These are phyloP conservation scores for Caenorhabditis wallacei DNA, from an alignment of 2,888 invertebrate species.

Conservation along the genomic window DNA sequence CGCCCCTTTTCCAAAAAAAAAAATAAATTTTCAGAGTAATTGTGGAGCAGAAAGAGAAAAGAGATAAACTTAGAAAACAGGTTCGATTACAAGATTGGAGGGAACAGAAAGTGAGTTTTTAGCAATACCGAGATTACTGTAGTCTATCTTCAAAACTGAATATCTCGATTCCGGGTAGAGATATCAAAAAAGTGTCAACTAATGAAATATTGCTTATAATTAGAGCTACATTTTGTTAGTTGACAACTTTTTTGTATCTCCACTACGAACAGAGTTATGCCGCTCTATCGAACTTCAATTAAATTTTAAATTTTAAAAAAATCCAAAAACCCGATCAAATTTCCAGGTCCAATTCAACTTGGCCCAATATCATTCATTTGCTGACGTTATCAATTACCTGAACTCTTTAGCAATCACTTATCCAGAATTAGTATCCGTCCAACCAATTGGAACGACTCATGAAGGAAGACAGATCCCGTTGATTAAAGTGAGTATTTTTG, in stretches of 20 bases:
- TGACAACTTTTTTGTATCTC: no score
- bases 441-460: conserved; percentile 83
- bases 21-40: conserved; percentile 75
- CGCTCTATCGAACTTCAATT: no score
- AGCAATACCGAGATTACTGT: no score
- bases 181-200: no score
- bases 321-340: no score
- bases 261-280: no score
- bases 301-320: no score
- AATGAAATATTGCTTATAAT: no score
- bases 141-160: conserved; percentile 3
- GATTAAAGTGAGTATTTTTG: conserved; percentile 81
- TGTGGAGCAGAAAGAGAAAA: conserved; percentile 74
- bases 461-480: conserved; percentile 82
- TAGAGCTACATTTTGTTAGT: no score
- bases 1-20: no score
- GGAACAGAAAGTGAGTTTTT: conserved; percentile 69
- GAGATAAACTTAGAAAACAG: conserved; percentile 68
- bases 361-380: conserved; percentile 81
- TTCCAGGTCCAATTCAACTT: conserved; percentile 77
- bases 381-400: conserved; percentile 82
- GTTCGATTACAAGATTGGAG: conserved; percentile 73
- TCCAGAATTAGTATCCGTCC: conserved; percentile 81
- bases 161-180: no score
- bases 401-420: conserved; percentile 81